phyloP scores from a whole-genome alignment of 2,113 vertebrate species.

The Caranx melampygus region DNA sequence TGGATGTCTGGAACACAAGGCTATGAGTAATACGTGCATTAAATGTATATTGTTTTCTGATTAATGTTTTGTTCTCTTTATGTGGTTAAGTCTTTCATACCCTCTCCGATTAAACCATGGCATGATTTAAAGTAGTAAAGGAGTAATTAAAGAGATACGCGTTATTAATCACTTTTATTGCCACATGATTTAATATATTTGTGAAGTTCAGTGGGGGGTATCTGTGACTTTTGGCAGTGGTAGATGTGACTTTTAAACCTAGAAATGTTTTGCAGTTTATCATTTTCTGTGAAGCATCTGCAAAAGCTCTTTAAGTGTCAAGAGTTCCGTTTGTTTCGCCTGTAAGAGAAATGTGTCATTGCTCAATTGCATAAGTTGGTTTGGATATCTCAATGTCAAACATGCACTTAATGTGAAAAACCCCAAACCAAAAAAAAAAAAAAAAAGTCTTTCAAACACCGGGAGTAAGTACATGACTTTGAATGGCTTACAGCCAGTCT shows the following conservation, averaged over 20 bases:
- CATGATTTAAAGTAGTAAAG: not conserved
- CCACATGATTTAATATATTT: not conserved
- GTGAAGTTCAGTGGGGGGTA: not conserved
- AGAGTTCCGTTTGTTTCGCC: not conserved
- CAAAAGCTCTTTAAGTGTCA: slow-evolving; percentile 12
- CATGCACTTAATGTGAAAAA: slow-evolving; percentile 27
- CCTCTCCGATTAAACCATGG: not conserved
- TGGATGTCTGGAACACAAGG: slow-evolving; percentile 24
- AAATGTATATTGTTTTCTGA: slow-evolving; percentile 4
- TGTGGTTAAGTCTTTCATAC: not conserved
- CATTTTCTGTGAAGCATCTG: slow-evolving; percentile 10
- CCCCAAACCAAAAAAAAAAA: slow-evolving; percentile 11
- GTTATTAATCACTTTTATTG: not conserved
- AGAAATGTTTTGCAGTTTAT: not conserved
- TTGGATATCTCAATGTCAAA: slow-evolving; percentile 17
- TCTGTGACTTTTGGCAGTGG: not conserved
- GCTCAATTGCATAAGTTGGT: not conserved
- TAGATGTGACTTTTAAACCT: not conserved
- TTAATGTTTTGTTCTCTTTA: slow-evolving; percentile 4
- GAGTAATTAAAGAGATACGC: not conserved
- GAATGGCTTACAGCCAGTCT: slow-evolving; percentile 21
- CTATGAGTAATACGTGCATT: not conserved
- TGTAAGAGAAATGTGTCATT: not conserved
- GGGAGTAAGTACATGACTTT: not conserved
- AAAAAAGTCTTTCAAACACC: slow-evolving; percentile 18